These are phyloP conservation scores for Ischnura elegans DNA, from an alignment of 2,888 invertebrate genomes.

Conservation along the genomic window DNA sequence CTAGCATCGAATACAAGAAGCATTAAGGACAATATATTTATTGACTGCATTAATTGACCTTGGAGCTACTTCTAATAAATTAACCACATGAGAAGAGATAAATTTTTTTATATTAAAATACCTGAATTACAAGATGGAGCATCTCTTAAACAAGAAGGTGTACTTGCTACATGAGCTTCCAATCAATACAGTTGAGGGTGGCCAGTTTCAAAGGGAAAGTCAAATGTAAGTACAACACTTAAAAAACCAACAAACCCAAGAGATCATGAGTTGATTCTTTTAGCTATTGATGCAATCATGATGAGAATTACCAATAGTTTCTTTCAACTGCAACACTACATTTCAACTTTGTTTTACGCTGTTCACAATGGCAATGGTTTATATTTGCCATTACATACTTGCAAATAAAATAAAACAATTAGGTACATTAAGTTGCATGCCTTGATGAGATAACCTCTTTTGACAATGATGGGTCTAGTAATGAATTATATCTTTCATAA, in stretches of 20 bases:
- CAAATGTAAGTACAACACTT: conserved; percentile 19
- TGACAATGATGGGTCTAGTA: background rate
- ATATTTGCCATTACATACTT: background rate
- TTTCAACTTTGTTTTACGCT: conserved; percentile 28
- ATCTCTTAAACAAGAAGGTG: background rate
- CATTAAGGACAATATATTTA: background rate
- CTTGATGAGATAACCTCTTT: background rate
- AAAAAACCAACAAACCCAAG: conserved; percentile 24
- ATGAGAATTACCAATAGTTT: background rate
- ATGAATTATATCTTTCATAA: conserved; percentile 10
- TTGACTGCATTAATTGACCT: background rate
- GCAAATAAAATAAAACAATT: conserved; percentile 36
- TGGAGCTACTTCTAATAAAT: background rate
- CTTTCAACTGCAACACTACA: background rate
- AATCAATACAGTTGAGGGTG: background rate
- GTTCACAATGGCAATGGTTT: conserved; percentile 23
- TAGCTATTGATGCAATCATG: background rate
- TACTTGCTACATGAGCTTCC: background rate
- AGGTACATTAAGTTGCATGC: conserved; percentile 32
- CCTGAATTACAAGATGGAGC: background rate
- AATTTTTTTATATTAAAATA: background rate
- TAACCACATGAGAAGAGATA: background rate
- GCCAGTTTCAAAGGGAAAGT: background rate
- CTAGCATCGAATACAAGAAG: background rate
- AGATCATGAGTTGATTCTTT: conserved; percentile 28